Conservation (phyloP, 2,888 invertebrate species). For the Diaphora mendica region DNA sequence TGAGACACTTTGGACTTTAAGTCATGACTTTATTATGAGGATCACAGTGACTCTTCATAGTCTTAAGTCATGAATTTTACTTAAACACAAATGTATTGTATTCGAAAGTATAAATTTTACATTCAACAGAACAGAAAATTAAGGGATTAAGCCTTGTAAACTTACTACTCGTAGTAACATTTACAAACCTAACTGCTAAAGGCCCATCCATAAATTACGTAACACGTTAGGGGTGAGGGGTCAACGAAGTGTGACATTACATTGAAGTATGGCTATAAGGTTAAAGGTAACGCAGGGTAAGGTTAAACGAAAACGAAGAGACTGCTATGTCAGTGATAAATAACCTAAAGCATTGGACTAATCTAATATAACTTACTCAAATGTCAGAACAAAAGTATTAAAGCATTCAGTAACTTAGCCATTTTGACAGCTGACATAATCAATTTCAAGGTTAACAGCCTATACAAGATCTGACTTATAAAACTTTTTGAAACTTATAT, state of each 20-base stretch:
- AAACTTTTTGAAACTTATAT: conserved; percentile 13
- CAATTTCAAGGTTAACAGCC: background rate
- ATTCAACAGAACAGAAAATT: background rate
- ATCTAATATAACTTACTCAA: background rate
- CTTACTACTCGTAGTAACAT: background rate
- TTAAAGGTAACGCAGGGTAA: background rate
- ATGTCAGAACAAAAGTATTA: background rate
- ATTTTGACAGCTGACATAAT: conserved; percentile 10
- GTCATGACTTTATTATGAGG: background rate
- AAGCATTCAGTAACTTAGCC: background rate
- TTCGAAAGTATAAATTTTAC: background rate
- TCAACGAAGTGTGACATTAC: conserved; percentile 5
- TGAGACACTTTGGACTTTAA: background rate
- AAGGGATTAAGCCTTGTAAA: background rate
- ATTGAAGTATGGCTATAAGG: conserved; percentile 3
- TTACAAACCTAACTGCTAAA: background rate
- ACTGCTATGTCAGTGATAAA: background rate
- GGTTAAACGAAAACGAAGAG: background rate
- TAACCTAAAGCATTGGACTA: background rate
- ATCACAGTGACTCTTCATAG: background rate
- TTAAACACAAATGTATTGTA: background rate
- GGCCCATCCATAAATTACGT: background rate
- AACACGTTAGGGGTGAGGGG: background rate
- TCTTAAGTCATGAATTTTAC: background rate
- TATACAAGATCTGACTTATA: conserved; percentile 15